Base-by-base conservation (phyloP, 2,113 vertebrate genomes). In the Orthochromis malagaraziensis region DNA sequence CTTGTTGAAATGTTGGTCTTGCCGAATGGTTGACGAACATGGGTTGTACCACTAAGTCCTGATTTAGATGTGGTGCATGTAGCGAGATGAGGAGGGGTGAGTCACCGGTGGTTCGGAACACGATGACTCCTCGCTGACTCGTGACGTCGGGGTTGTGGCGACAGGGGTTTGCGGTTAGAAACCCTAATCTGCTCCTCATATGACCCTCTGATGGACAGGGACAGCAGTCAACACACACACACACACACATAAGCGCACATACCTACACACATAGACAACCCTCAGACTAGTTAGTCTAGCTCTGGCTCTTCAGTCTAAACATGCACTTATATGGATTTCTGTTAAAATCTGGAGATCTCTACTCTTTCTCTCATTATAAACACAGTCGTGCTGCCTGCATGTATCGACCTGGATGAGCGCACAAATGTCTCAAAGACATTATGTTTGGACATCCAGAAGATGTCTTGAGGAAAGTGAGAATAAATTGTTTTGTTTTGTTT, bases 181-280 rank as follows among this genome's bases (percentile, higher is more conserved):
- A 96, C 92, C 94, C 91, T 95, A 95, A 95, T 96, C 95, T 96
- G 93, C 94, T 95, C 94, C 95, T 96, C 95, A 94, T 94, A 90
- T 96, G 95, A 95, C 95, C 92, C 89, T 90, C 63, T 96, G 95
- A 95, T 77, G 88, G 95, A 96, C 95, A 94, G 95, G 92, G 83
- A 95, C 95, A 96, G 94, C 93, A 92, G 95, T 89, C 45, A 60
- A 45, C 82, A 19, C 79, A 81, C 91, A 75, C 84, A 92, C 81
- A 60, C 75, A 60, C 75, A 38, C 85, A 55, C 55, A 31, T 13
- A 33, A 51, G 26, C 26, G 33, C 79, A 65, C 70, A 79, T 81
- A 89, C 83, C 60, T 75, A 84, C 79, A 70, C 86, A 73, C 89
- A 88, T 47, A 51, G 63, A 57, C 45, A 24, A 84, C 87, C 60